Evolutionary conservation across 2,113 vertebrate genomes (phyloP).

Genomic region (Tetrao urogallus): DNA sequence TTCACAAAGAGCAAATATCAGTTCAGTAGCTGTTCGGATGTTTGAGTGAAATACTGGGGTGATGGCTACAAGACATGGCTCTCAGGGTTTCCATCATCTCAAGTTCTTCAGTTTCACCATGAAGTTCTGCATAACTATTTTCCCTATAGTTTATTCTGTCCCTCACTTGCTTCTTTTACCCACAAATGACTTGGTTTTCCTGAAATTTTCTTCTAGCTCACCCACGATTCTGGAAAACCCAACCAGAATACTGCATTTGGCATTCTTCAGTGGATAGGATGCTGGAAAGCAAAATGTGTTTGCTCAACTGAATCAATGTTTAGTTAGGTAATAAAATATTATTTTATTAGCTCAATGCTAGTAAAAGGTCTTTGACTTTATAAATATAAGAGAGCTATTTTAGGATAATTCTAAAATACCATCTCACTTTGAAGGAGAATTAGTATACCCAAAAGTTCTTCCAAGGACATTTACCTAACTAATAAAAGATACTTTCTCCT

Average conservation of each 20-base stretch:
- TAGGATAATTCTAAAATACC: neutral
- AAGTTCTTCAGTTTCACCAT: neutral
- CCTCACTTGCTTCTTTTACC: neutral
- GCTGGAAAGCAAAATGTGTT: neutral
- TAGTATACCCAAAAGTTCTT: neutral
- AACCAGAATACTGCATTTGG: neutral
- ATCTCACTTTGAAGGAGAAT: neutral
- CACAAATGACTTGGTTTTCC: neutral
- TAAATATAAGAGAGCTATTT: neutral
- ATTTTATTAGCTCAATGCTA: neutral
- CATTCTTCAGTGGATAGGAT: neutral
- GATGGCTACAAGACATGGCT: neutral
- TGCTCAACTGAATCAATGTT: neutral
- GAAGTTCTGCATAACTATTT: neutral
- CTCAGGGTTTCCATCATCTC: neutral
- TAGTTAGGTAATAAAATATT: conserved; percentile 21
- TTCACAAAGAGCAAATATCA: neutral
- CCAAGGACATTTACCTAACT: neutral
- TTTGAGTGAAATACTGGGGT: neutral
- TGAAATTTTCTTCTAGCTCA: neutral
- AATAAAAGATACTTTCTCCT: neutral
- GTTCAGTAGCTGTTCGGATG: neutral
- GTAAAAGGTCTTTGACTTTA: neutral
- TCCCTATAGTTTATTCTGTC: neutral
- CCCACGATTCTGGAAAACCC: neutral